These are phyloP conservation scores for Ethmia dodecea DNA, from an alignment of 2,888 invertebrate genomes.

Conservation along the genomic window DNA sequence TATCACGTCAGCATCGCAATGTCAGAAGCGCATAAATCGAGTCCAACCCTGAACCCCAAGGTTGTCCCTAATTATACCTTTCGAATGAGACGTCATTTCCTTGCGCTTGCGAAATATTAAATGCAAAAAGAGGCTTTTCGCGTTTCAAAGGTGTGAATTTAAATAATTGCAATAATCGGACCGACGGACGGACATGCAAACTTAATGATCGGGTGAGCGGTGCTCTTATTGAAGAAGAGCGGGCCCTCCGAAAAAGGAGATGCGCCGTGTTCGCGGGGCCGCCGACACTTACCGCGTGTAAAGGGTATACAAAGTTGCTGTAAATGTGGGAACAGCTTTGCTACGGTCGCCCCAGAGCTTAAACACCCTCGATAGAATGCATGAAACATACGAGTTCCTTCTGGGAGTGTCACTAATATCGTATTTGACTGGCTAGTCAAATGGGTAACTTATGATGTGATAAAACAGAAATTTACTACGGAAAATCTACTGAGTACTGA, in stretches of 20 bases:
- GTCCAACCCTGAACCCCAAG: constrained; percentile 58
- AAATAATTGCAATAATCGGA: constrained; percentile 76
- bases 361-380: too few species aligned
- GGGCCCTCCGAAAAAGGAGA: constrained; percentile 41
- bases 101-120: constrained; percentile 73
- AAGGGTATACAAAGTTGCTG: too few species aligned
- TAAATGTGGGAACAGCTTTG: too few species aligned
- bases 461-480: too few species aligned
- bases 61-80: constrained; percentile 74
- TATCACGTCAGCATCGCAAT: constrained; percentile 53
- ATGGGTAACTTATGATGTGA: too few species aligned
- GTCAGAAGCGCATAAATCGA: constrained; percentile 54
- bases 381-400: too few species aligned
- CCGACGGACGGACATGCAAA: constrained; percentile 64
- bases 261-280: not conserved
- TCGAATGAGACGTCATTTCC: constrained; percentile 76
- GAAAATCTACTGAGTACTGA: too few species aligned
- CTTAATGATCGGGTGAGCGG: constrained; percentile 71
- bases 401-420: too few species aligned
- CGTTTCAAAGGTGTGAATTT: constrained; percentile 75
- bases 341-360: too few species aligned
- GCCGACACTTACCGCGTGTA: constrained; percentile 4
- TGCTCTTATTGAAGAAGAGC: too few species aligned
- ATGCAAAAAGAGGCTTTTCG: constrained; percentile 69
- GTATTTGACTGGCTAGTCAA: too few species aligned